Base-by-base conservation (phyloP, 2,797 vertebrate genomes). In the Anabas testudineus region DNA sequence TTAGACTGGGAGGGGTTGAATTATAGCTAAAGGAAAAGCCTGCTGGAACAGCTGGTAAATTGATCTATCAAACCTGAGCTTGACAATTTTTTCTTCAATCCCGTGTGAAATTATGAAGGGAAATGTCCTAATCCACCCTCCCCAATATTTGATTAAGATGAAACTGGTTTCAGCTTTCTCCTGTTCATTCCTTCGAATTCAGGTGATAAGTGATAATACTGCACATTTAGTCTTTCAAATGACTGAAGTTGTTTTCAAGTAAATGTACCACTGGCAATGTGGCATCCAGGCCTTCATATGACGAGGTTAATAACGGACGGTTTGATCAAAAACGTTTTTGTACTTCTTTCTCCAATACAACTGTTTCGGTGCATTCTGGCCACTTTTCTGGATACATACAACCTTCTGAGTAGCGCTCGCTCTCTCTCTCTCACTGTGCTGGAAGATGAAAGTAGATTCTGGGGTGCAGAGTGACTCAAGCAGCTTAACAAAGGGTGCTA, bases 41-140 rank as follows among this genome's bases (percentile, higher is more conserved):
- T 81, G 88, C 87, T 84, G 84, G 86, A 88, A 78, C 72, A 79
- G 80, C 80, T 77, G 74, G 74, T 78, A 93, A 94, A 94, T 95
- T 93, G 91, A 94, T 91, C 92, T 86, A 93, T 94, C 93, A 94
- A 90, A 85, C 81, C 71, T 58, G 7, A 71, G 79, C 83, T 87
- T 92, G 90, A 93, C 88, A 88, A 86, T 87, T 90, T 87, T 74
- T 77, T 67, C 87, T 87, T 86, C 87, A 76, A 82, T 84, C 74
- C 81, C 80, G 84, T 82, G 85, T 85, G 82, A 91, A 91, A 92
- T 90, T 82, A 82, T 82, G 82, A 86, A 73, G 86, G 78, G 74
- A 88, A 83, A 92, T 90, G 81, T 91, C 82, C 87, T 92, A 91
- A 94, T 92, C 91, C 82, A 4, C 71, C 84, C 76, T 78, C 80